phyloP scores from a whole-genome alignment of 2,797 vertebrate species.

The Nannoperca australis region DNA sequence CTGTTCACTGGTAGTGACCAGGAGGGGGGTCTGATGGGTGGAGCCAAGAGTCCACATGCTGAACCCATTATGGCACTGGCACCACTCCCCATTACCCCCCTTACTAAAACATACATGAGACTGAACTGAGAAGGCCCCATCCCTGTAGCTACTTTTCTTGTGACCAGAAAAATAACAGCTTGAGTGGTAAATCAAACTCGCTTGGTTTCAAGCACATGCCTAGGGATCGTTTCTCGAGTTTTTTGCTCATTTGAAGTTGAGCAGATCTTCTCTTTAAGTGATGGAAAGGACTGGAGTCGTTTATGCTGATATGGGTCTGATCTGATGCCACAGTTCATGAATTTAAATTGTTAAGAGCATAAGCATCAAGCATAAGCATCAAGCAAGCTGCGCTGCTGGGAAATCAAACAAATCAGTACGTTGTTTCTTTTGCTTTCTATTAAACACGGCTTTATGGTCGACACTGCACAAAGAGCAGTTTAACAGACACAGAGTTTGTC shows the following conservation, averaged over 20 bases:
- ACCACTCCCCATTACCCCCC: slow-evolving; percentile 67
- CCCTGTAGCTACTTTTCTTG: slow-evolving; percentile 67
- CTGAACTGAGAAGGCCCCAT: slow-evolving; percentile 67
- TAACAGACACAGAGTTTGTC: slow-evolving; percentile 17
- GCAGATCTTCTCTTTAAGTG: slow-evolving; percentile 38
- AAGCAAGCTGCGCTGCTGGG: background rate
- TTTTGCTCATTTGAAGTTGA: slow-evolving; percentile 33
- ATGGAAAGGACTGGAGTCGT: slow-evolving; percentile 27
- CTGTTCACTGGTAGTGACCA: slow-evolving; percentile 65
- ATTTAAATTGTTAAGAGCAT: slow-evolving; percentile 25
- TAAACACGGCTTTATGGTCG: background rate
- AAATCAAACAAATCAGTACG: slow-evolving; percentile 8
- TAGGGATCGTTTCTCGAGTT: slow-evolving; percentile 18
- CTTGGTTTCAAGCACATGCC: slow-evolving; percentile 50
- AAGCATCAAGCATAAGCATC: slow-evolving; percentile 5
- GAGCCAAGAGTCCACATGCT: slow-evolving; percentile 77
- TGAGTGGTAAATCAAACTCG: slow-evolving; percentile 60
- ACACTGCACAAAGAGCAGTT: slow-evolving; percentile 16
- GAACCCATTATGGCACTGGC: slow-evolving; percentile 85
- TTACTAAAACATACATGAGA: slow-evolving; percentile 79
- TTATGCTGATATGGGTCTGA: slow-evolving; percentile 22
- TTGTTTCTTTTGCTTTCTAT: slow-evolving; percentile 21
- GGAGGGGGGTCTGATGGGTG: slow-evolving; percentile 72
- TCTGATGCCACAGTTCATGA: slow-evolving; percentile 10
- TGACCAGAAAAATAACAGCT: slow-evolving; percentile 70